Percentiles rank a stretch among this genome's conserved stretches.
phyloP scores from a whole-genome alignment of 2,888 invertebrate species.

The Rotaria sp. region DNA sequence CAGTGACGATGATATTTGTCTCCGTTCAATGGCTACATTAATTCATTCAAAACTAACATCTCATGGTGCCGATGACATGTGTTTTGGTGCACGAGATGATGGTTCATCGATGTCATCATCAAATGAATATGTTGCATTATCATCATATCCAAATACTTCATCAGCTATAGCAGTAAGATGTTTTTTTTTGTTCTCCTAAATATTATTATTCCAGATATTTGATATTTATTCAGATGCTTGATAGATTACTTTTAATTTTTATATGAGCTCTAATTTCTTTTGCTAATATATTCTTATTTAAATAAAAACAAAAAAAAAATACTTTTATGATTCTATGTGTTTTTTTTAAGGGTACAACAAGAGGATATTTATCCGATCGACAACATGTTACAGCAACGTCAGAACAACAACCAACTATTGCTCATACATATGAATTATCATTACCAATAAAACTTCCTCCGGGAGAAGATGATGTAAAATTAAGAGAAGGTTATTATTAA shows the following conservation, averaged over 20 bases:
- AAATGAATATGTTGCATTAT: not conserved
- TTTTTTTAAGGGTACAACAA: not conserved
- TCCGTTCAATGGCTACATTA: not conserved
- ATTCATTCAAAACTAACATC: conserved; percentile 10
- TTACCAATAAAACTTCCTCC: not conserved
- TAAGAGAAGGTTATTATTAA: not conserved
- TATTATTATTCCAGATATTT: not conserved
- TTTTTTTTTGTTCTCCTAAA: not conserved
- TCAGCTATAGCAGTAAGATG: not conserved
- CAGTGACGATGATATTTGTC: not conserved
- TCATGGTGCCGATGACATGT: not conserved
- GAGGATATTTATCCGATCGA: not conserved
- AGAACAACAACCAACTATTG: not conserved
- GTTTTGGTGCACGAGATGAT: conserved; percentile 18
- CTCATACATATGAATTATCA: not conserved
- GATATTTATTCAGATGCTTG: not conserved
- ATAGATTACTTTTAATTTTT: not conserved
- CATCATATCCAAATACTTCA: not conserved
- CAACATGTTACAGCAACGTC: not conserved
- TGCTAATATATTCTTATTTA: not conserved
- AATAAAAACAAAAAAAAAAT: too few relatives aligned
- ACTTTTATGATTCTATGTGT: too few relatives aligned
- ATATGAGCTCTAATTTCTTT: not conserved
- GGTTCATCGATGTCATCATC: conserved; percentile 23
- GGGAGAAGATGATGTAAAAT: not conserved